These are phyloP conservation scores for Ostrea denselamellosa DNA, from an alignment of 1,140 invertebrate species.

Conservation along the genomic window DNA sequence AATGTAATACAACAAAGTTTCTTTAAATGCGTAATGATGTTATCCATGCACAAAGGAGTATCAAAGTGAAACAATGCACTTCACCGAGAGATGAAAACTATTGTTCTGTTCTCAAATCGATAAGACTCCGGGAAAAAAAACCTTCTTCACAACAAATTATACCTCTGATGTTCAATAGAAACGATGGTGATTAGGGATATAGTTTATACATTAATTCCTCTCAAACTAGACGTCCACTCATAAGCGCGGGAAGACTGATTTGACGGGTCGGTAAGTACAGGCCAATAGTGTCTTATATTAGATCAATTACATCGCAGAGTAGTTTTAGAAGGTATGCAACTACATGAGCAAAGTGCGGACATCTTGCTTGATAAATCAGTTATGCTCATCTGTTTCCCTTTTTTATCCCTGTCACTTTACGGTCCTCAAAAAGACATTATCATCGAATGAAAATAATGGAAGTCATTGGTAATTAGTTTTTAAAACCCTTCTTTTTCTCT, in stretches of 20 bases:
- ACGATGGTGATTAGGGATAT: not conserved
- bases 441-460: not conserved
- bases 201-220: not conserved
- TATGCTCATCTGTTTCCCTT: not conserved
- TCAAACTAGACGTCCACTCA: not conserved
- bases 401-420: not conserved
- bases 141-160: not conserved
- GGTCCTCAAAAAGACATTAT: not conserved
- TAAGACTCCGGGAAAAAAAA: not conserved
- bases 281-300: not conserved
- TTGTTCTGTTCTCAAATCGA: not conserved
- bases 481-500: not conserved
- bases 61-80: not conserved
- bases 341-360: not conserved
- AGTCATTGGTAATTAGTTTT: conserved; percentile 7
- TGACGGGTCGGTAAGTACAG: not conserved
- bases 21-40: not conserved
- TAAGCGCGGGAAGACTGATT: not conserved
- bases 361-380: not conserved
- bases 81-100: not conserved
- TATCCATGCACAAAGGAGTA: not conserved
- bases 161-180: conserved; percentile 18
- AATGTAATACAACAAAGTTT: not conserved
- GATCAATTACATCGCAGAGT: not conserved
- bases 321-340: conserved; percentile 2